Percentiles rank a stretch among this genome's conserved stretches.
Conservation (phyloP, 1,140 invertebrate genomes). For the Batillaria attramentaria region DNA sequence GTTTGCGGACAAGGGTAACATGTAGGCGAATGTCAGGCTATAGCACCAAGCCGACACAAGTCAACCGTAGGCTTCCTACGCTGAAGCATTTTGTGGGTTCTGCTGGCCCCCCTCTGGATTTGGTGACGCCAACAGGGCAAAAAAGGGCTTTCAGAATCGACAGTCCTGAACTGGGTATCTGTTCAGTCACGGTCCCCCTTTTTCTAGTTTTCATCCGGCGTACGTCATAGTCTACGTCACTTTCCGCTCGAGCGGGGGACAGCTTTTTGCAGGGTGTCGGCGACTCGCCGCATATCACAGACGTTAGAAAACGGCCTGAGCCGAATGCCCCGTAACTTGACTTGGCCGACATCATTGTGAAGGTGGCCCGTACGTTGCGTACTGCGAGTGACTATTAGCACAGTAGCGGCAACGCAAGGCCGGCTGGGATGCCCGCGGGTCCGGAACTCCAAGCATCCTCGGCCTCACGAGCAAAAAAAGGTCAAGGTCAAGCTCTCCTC, state of each 20-base stretch:
- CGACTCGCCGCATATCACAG: constrained; percentile 9
- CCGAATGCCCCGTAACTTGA: background rate
- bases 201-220: background rate
- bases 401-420: background rate
- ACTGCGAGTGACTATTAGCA: background rate
- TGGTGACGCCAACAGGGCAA: background rate
- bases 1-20: no score
- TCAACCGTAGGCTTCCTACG: background rate
- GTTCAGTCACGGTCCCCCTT: background rate
- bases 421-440: background rate
- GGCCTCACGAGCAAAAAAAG: background rate
- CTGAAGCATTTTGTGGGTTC: background rate
- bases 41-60: constrained; percentile 13
- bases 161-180: background rate
- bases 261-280: no score
- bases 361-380: background rate
- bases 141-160: background rate
- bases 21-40: constrained; percentile 3
- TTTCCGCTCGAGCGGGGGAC: background rate
- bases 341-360: no score
- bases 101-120: background rate
- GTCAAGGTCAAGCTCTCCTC: background rate
- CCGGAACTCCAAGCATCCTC: background rate
- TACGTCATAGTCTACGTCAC: background rate
- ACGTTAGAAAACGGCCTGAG: background rate